Evolutionary conservation across 2,888 invertebrate species (phyloP).

Genomic region (Theristus sp.): DNA sequence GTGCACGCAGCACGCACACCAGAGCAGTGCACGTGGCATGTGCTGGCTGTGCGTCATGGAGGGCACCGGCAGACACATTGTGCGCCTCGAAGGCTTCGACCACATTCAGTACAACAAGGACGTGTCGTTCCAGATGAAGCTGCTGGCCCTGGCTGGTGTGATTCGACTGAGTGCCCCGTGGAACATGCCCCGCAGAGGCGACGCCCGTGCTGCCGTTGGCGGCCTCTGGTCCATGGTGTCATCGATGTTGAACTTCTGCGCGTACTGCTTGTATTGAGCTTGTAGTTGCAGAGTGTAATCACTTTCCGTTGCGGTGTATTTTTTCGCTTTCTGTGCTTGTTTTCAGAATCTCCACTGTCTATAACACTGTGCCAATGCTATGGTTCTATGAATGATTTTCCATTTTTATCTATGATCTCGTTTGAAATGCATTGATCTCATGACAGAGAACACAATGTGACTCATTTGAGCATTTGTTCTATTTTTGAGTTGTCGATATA

Average conservation of each 20-base stretch:
- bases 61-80: conserved; percentile 6
- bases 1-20: neutral
- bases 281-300: too few relatives aligned
- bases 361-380: too few relatives aligned
- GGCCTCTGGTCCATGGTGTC: neutral
- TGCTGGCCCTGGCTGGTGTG: conserved; percentile 4
- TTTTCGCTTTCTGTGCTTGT: too few relatives aligned
- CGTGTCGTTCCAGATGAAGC: conserved; percentile 8
- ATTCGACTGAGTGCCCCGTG: conserved; percentile 3
- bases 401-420: too few relatives aligned
- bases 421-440: too few relatives aligned
- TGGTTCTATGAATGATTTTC: too few relatives aligned
- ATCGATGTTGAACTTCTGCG: conserved; percentile 4
- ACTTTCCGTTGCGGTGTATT: too few relatives aligned
- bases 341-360: too few relatives aligned
- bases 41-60: conserved; percentile 9
- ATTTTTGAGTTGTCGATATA: too few relatives aligned
- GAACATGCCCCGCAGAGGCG: conserved; percentile 5
- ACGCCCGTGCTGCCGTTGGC: neutral
- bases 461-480: too few relatives aligned
- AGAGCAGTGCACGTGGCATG: neutral
- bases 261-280: conserved; percentile 6
- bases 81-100: conserved; percentile 6
- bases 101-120: conserved; percentile 8
- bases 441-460: too few relatives aligned